Evolutionary conservation across 64 coral and sea anemone genomes (phyloP), one percentile per base, ranked within the genome.

Genomic region (Catalaphyllia jardinei): DNA sequence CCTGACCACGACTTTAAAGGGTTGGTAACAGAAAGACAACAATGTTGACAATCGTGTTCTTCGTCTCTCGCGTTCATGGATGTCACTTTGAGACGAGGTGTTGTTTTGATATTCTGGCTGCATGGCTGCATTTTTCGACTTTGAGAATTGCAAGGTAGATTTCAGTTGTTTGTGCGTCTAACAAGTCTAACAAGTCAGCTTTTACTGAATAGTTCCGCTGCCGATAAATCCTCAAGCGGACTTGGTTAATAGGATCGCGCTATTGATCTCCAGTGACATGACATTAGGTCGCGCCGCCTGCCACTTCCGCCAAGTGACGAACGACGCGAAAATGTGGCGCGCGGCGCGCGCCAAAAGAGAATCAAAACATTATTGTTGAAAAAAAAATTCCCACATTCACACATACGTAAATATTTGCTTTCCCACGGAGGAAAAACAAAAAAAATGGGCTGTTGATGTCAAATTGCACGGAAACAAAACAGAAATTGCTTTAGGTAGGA

Each of bases 281-380:
- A 50, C 42, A 71, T 67, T 46, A 71, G 62, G 81, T 85, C 62
- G 81, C 31, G 22, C 64, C 60, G 29, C 22, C 65, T 27, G 22
- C n/a, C 25, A 71, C 62, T 85, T 69, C 62, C 63, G 81, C 62
- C 38, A 38, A 12, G 33, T 67, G 24, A 69, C 49, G 4, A 75
- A 16, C 63, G 63, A 67, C 63, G 33, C 74, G 33, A 85, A 85
- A 65, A 67, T 83, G 30, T 67, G 61, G 42, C 81, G 39, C 81
- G 81, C 29, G 29, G 61, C 81, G 62, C 81, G 62, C 62, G 22
- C 62, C 25, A 28, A 35, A 35, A 49, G 4, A 71, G 33, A 85
- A 76, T 50, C 31, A 27, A 42, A 79, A 85, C 33, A 69, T 5
- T 20, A 38, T 4, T 46, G 42, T 46, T n/a, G 35, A 20, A 49